A percentile compares a stretch with the other conserved stretches of the same genome.
These are phyloP conservation scores for Nothocercus julius DNA, from an alignment of 2,113 vertebrate species.

Conservation along the genomic window DNA sequence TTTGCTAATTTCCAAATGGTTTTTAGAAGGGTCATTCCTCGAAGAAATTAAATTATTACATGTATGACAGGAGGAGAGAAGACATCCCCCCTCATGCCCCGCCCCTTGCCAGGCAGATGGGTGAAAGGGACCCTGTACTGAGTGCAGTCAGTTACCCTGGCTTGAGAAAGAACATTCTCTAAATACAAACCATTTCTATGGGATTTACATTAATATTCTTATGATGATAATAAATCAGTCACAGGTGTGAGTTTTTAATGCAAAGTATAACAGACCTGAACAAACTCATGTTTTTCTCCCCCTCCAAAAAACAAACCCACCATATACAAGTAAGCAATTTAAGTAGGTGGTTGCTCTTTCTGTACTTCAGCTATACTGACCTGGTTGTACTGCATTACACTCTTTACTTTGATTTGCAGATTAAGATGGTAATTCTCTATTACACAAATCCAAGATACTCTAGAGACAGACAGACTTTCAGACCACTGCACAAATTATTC, in stretches of 20 bases:
- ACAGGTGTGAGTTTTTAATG: not conserved
- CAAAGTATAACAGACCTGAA: not conserved
- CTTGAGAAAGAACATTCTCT: not conserved
- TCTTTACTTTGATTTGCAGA: not conserved
- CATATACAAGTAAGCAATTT: not conserved
- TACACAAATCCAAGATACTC: not conserved
- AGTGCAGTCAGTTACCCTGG: not conserved
- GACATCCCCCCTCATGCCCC: not conserved
- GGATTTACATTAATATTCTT: not conserved
- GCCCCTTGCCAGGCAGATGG: not conserved
- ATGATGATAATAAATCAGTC: not conserved
- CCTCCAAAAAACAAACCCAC: not conserved
- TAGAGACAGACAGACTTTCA: not conserved
- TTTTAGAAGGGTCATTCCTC: not conserved
- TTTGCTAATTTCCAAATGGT: not conserved
- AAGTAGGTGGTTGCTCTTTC: not conserved
- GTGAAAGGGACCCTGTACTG: not conserved
- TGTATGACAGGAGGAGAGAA: not conserved
- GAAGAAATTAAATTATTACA: not conserved
- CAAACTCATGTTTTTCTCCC: not conserved
- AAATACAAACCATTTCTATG: not conserved
- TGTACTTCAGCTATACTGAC: not conserved
- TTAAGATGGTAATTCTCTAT: not conserved
- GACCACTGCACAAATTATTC: not conserved
- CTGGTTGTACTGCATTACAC: not conserved